Conservation (phyloP, 2,797 vertebrate genomes). For the Poliocrania exsul region DNA sequence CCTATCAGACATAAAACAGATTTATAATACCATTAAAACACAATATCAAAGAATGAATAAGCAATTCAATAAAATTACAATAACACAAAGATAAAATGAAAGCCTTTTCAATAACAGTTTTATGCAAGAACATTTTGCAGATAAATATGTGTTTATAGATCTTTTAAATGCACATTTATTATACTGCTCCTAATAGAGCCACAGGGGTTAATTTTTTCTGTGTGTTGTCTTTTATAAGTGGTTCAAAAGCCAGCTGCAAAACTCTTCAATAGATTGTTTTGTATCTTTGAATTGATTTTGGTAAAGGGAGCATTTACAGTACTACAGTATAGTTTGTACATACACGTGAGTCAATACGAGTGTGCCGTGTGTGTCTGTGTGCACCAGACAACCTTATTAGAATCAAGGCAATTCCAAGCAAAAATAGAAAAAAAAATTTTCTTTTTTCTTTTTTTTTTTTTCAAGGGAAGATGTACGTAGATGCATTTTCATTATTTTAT, state of each 20-base stretch:
- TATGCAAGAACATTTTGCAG: slow-evolving; percentile 87
- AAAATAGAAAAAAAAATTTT: not conserved
- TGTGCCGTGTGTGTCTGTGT: not conserved
- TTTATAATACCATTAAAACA: slow-evolving; percentile 89
- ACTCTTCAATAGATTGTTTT: slow-evolving; percentile 81
- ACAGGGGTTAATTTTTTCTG: slow-evolving; percentile 83
- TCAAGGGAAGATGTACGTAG: accelerated
- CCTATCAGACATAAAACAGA: slow-evolving; percentile 88
- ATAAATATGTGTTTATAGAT: slow-evolving; percentile 89
- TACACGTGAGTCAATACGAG: slow-evolving; percentile 39
- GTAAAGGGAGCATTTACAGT: slow-evolving; percentile 73
- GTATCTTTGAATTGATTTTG: slow-evolving; percentile 80
- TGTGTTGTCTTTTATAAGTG: slow-evolving; percentile 81
- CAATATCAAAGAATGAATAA: slow-evolving; percentile 90
- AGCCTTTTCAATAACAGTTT: slow-evolving; percentile 87
- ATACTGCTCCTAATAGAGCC: slow-evolving; percentile 84
- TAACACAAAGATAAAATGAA: slow-evolving; percentile 87
- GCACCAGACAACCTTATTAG: not conserved
- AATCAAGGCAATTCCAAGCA: slow-evolving; percentile 3
- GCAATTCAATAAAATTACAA: slow-evolving; percentile 90
- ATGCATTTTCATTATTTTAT: not conserved
- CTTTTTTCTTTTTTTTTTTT: not conserved
- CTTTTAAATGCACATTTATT: slow-evolving; percentile 88
- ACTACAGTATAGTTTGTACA: slow-evolving; percentile 32
- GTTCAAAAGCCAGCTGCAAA: slow-evolving; percentile 83